Evolutionary conservation across 1,140 invertebrate genomes (phyloP).

Genomic region (Stenopsyche tienmushanensis): DNA sequence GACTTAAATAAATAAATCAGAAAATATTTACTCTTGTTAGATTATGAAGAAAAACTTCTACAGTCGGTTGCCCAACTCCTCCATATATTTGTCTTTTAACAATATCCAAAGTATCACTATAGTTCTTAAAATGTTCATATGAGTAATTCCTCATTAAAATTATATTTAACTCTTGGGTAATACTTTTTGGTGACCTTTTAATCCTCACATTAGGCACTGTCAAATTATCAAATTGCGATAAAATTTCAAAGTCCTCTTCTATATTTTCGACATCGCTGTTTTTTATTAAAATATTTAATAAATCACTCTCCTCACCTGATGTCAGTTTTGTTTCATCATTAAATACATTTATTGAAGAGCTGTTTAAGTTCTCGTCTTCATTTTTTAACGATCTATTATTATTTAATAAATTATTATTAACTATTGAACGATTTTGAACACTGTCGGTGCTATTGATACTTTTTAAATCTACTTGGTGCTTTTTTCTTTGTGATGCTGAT

Average conservation of each 20-base stretch:
- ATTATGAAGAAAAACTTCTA: slow-evolving; percentile 55
- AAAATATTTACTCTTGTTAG: slow-evolving; percentile 50
- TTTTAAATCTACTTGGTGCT: slow-evolving; percentile 25
- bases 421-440: not conserved
- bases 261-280: not conserved
- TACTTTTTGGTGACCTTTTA: slow-evolving; percentile 12
- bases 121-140: slow-evolving; percentile 12
- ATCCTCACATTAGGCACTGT: not conserved
- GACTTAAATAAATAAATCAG: not conserved
- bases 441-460: not conserved
- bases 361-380: not conserved
- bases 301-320: not conserved
- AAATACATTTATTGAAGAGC: not conserved
- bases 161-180: slow-evolving; percentile 23
- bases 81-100: slow-evolving; percentile 54
- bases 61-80: slow-evolving; percentile 52
- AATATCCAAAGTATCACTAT: slow-evolving; percentile 36
- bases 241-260: not conserved
- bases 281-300: not conserved
- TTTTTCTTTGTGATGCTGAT: slow-evolving; percentile 26
- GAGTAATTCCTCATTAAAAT: slow-evolving; percentile 22
- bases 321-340: not conserved
- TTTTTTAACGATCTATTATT: not conserved
- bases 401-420: not conserved
- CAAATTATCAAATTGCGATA: slow-evolving; percentile 8